phyloP scores from a whole-genome alignment of 2,797 vertebrate genomes.

The Ambastaia sidthimunki region DNA sequence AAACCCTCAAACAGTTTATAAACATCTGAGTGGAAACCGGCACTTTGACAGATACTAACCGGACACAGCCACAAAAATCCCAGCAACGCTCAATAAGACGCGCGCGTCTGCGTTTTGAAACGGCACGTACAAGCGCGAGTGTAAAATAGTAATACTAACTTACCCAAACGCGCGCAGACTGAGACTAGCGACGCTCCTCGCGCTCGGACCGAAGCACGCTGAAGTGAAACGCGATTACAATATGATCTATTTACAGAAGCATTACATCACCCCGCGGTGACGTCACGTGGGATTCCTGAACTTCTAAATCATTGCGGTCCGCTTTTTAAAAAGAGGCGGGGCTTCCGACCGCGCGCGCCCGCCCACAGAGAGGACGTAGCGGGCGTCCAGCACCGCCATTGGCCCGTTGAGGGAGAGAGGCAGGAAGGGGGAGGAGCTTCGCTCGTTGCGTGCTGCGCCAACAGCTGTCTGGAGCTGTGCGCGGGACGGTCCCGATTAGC shows the following conservation, averaged over 20 bases:
- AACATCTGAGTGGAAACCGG: conserved; percentile 9
- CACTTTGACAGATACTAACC: conserved; percentile 32
- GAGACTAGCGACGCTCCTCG: conserved; percentile 51
- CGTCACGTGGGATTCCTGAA: conserved; percentile 99
- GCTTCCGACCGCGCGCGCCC: conserved; percentile 9
- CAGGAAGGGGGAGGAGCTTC: not conserved
- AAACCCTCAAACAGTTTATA: conserved; percentile 16
- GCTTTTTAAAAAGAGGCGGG: conserved; percentile 49
- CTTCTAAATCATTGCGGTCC: conserved; percentile 99
- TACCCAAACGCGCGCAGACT: conserved; percentile 49
- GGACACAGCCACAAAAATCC: not conserved
- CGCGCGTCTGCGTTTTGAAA: not conserved
- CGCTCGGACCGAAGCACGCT: conserved; percentile 49
- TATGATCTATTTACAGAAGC: conserved; percentile 99
- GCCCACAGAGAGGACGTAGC: conserved; percentile 3
- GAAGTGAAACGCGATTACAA: conserved; percentile 86
- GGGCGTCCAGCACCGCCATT: conserved; percentile 30
- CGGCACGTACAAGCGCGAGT: not conserved
- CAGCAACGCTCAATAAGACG: not conserved
- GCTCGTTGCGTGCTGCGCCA: conserved; percentile 25
- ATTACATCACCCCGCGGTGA: conserved; percentile 99
- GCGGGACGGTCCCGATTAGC: conserved; percentile 55
- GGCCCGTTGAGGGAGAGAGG: conserved; percentile 9
- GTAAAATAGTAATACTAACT: conserved; percentile 39
- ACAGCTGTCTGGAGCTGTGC: conserved; percentile 49